Conservation (phyloP, 35 echinoderm and acorn worm species). For the Nesometra sesokonis region DNA sequence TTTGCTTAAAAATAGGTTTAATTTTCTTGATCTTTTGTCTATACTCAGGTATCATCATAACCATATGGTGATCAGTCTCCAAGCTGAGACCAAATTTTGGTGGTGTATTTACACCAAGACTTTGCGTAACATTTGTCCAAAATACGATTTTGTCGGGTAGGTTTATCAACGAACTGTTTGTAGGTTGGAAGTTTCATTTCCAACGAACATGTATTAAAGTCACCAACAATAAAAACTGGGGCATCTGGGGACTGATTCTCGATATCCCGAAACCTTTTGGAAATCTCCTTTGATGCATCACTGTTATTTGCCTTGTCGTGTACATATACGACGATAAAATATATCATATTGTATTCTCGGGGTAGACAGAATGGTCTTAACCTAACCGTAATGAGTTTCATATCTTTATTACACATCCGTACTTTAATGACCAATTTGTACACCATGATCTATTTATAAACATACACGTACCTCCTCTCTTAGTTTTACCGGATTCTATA, state of each 20-base stretch:
- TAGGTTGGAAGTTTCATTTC: not conserved
- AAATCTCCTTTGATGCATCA: not conserved
- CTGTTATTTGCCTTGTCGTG: not conserved
- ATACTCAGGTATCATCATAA: too few relatives aligned
- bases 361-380: slow-evolving; percentile 36
- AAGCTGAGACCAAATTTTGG: too few relatives aligned
- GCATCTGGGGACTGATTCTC: not conserved
- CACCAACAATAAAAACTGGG: not conserved
- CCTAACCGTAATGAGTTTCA: slow-evolving; percentile 11
- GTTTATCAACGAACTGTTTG: not conserved
- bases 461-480: slow-evolving; percentile 1
- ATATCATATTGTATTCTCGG: slow-evolving; percentile 16
- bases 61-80: too few relatives aligned
- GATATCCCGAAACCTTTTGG: not conserved
- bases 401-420: slow-evolving; percentile 9
- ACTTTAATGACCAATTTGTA: not conserved
- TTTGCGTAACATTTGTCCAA: too few relatives aligned
- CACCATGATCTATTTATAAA: too few relatives aligned
- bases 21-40: too few relatives aligned
- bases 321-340: not conserved
- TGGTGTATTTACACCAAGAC: too few relatives aligned
- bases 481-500: not conserved
- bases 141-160: not conserved
- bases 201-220: not conserved
- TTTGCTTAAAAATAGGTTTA: too few relatives aligned